phyloP scores from a whole-genome alignment of 2,888 invertebrate species.

The Nesidiocoris tenuis region DNA sequence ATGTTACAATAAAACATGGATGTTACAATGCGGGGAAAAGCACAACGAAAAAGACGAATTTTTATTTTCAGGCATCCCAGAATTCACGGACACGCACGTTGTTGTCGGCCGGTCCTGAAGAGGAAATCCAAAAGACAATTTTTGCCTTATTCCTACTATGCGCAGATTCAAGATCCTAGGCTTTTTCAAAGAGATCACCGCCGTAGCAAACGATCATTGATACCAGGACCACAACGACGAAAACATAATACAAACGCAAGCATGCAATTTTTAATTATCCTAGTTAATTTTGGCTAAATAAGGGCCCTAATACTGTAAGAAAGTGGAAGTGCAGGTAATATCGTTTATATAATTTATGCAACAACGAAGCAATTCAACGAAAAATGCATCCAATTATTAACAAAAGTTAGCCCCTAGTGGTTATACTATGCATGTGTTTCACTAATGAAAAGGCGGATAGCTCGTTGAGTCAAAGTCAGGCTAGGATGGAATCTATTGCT shows the following conservation, averaged over 20 bases:
- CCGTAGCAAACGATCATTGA: neutral
- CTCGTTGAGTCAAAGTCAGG: no score
- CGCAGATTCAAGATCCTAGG: neutral
- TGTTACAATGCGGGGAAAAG: no score
- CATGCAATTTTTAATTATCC: no score
- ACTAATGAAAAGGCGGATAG: no score
- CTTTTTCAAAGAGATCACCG: neutral
- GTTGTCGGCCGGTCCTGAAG: conserved; percentile 22
- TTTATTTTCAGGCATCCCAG: conserved; percentile 1
- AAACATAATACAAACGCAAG: neutral
- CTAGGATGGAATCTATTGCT: neutral
- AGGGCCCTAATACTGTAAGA: no score
- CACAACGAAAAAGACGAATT: neutral
- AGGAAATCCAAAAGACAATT: conserved; percentile 2
- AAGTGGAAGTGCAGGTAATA: no score
- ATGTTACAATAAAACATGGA: neutral
- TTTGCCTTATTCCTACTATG: neutral
- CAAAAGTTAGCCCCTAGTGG: no score
- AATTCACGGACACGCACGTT: conserved; percentile 1
- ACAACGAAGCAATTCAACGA: no score
- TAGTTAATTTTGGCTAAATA: no score
- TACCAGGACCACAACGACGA: neutral
- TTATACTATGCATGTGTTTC: no score
- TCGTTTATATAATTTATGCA: no score
- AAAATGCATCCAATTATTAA: no score